Evolutionary conservation across 2,113 vertebrate species (phyloP), one percentile per base, ranked within the genome.

Genomic region (Syrrhaptes paradoxus): DNA sequence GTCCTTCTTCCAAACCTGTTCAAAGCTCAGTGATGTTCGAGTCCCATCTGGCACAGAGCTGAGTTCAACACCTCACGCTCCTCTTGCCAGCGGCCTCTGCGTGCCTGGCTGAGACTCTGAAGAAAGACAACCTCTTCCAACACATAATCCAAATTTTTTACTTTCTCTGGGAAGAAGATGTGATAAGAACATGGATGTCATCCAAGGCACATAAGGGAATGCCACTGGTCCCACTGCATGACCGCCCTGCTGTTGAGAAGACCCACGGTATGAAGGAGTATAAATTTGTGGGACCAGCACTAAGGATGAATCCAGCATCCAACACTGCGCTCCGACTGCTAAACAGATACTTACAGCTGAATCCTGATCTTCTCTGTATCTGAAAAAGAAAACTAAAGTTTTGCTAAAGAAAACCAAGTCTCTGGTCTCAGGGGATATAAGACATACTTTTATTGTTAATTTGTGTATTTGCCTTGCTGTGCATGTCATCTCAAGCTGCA

Each of bases 101-200:
- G 0, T 15, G 18, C 19, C 52, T 59, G 32, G 24, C 29, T 63
- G 18, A 2, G 0, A 26, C 36, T 71, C 41, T 1, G 4, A 65
- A 76, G 76, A 36, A 32, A 86, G 66, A 32, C 0, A 0, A 24
- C 29, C 8, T 55, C 54, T 88, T 36, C 32, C 41, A 38, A 26
- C 31, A 51, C 31, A 25, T 25, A 36, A 75, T 18, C 18, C 34
- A 70, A 65, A 22, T 28, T 31, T 62, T 36, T 87, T 20, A 79
- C n/a, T 94, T 94, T 62, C 17, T 75, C 4, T 26, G 52, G 28
- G 83, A 82, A 38, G 41, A 83, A 48, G 32, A 31, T 29, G 11
- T 55, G 59, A 26, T 28, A 55, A 86, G 77, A 80, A 18, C 61
- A 32, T 0, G 3, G 13, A 24, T 78, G 31, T 55, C 46, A 79